A percentile compares a stretch with the other conserved stretches of the same genome.
These are phyloP conservation scores for Gonioctena quinquepunctata DNA, from an alignment of 1,140 invertebrate genomes.

Conservation along the genomic window DNA sequence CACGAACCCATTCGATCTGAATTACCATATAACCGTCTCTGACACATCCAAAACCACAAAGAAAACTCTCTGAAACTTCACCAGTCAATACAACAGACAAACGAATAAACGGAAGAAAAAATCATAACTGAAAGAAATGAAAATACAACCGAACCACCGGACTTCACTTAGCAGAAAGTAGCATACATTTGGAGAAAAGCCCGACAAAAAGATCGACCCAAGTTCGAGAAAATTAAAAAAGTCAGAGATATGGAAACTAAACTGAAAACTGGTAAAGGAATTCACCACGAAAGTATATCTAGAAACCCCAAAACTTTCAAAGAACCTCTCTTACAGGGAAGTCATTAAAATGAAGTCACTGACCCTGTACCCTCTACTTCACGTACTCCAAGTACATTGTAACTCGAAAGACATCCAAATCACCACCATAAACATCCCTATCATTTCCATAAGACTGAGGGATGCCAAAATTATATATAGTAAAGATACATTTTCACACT, in stretches of 20 bases:
- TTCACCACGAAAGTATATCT: not conserved
- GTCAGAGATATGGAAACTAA: not conserved
- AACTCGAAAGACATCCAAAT: not conserved
- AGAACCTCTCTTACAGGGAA: not conserved
- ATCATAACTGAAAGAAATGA: not conserved
- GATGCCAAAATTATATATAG: not conserved
- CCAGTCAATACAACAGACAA: not conserved
- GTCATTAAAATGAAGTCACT: too few relatives aligned
- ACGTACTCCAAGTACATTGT: too few relatives aligned
- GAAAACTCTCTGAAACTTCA: too few relatives aligned
- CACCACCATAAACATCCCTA: not conserved
- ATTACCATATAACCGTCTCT: not conserved
- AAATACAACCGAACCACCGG: not conserved
- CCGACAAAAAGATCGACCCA: not conserved
- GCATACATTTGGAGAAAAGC: not conserved
- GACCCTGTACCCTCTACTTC: too few relatives aligned
- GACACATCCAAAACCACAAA: too few relatives aligned
- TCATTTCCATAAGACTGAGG: too few relatives aligned
- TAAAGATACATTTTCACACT: not conserved
- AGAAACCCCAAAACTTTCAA: not conserved
- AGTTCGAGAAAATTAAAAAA: not conserved
- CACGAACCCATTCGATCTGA: not conserved
- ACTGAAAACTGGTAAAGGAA: not conserved
- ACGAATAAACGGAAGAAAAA: not conserved
- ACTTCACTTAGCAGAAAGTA: not conserved